Evolutionary conservation across 2,797 vertebrate genomes (phyloP).

Genomic region (Epinephelus awoara): DNA sequence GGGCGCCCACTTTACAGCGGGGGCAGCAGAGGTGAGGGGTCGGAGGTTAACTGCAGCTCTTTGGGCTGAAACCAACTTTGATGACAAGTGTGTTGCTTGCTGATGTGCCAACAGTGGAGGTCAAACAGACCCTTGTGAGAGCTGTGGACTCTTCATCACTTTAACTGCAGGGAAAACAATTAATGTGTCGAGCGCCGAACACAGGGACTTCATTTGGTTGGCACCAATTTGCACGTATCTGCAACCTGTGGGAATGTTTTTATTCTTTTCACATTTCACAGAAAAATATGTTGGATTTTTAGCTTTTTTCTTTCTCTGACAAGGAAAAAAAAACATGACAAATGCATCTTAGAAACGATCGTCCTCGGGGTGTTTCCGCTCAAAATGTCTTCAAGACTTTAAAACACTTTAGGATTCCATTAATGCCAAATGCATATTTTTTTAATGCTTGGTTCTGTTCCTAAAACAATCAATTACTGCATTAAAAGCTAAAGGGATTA

Average conservation of each 20-base stretch:
- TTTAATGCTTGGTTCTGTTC: conserved; percentile 26
- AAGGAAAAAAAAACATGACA: not conserved
- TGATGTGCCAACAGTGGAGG: conserved; percentile 70
- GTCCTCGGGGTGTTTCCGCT: not conserved
- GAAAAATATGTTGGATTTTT: not conserved
- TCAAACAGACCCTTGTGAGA: conserved; percentile 73
- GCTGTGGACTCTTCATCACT: conserved; percentile 70
- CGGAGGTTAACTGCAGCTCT: conserved; percentile 85
- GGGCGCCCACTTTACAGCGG: conserved; percentile 75
- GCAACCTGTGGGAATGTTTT: conserved; percentile 1
- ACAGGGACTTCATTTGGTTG: conserved; percentile 21
- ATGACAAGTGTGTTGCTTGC: conserved; percentile 81
- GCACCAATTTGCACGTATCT: not conserved
- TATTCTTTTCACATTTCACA: not conserved
- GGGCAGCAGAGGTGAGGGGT: conserved; percentile 79
- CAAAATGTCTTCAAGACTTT: not conserved
- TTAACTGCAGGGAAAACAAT: conserved; percentile 78
- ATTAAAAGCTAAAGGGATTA: conserved; percentile 37
- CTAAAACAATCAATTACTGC: conserved; percentile 30
- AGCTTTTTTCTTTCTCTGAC: not conserved
- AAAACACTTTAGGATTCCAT: conserved; percentile 20
- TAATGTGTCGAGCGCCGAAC: conserved; percentile 69
- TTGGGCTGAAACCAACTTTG: conserved; percentile 80
- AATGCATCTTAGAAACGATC: not conserved
- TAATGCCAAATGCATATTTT: conserved; percentile 15